Evolutionary conservation across 2,113 vertebrate genomes (phyloP).

Genomic region (Leiothrix lutea): DNA sequence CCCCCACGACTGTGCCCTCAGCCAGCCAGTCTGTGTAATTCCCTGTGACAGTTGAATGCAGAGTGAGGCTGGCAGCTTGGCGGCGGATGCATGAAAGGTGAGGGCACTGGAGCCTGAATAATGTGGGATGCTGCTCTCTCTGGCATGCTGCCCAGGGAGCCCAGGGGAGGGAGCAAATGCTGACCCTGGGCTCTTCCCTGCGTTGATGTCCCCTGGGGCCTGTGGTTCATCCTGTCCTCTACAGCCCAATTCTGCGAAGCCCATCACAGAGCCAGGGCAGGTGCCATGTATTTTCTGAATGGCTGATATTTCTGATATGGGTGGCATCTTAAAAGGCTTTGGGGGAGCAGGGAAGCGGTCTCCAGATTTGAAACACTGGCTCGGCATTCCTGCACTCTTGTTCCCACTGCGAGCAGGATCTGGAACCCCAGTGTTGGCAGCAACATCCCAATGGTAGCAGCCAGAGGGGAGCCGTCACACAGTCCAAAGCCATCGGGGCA

Average conservation of each 20-base stretch:
- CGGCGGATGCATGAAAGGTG: constrained; percentile 22
- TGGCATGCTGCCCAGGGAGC: neutral
- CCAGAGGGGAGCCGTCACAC: rapidly evolving
- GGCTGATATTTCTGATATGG: neutral
- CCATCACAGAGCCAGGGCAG: neutral
- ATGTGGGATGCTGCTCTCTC: constrained; percentile 15
- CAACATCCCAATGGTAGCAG: neutral
- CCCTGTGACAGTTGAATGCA: constrained; percentile 65
- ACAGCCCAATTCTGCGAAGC: neutral
- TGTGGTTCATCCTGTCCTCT: neutral
- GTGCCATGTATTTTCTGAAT: neutral
- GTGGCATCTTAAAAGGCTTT: neutral
- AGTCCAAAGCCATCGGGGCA: rapidly evolving
- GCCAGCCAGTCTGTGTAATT: constrained; percentile 42
- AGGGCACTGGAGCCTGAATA: constrained; percentile 47
- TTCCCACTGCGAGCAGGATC: neutral
- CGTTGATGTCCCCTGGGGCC: neutral
- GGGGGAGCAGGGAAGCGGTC: neutral
- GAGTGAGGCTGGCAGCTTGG: constrained; percentile 1
- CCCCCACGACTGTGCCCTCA: neutral
- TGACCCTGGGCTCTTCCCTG: neutral
- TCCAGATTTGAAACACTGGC: rapidly evolving
- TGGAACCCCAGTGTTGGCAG: neutral
- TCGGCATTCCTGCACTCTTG: neutral
- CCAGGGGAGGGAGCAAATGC: neutral